Evolutionary conservation across 2,888 invertebrate species (phyloP).

Genomic region (Philonicus albiceps): DNA sequence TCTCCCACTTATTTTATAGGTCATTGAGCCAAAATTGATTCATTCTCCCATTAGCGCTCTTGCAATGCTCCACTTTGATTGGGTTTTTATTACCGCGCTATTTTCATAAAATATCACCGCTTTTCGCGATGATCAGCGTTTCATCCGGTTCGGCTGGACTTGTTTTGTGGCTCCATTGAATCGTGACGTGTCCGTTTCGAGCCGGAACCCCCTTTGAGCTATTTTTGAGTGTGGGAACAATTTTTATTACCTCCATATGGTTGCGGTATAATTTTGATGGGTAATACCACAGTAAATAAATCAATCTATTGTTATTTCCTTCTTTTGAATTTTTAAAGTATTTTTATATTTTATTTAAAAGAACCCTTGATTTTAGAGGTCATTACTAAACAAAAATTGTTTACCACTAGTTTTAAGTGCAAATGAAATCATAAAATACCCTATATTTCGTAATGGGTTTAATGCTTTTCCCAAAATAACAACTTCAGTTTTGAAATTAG

Average conservation of each 20-base stretch:
- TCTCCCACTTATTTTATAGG: neutral
- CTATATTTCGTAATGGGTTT: too few relatives aligned
- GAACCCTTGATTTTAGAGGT: too few relatives aligned
- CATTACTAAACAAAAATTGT: too few relatives aligned
- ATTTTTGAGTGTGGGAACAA: neutral
- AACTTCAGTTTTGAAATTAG: too few relatives aligned
- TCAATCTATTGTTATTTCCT: neutral
- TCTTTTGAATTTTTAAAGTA: neutral
- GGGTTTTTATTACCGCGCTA: neutral
- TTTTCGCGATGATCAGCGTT: neutral
- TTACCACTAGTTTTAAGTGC: neutral
- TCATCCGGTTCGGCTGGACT: neutral
- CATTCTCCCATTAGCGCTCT: neutral
- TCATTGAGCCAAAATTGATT: neutral
- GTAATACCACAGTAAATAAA: neutral
- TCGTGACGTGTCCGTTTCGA: neutral
- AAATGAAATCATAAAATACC: neutral
- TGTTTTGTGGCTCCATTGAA: neutral
- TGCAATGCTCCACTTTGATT: neutral
- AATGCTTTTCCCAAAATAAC: too few relatives aligned
- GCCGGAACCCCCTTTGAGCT: neutral
- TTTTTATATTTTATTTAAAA: too few relatives aligned
- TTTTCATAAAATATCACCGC: neutral
- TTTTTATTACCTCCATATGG: neutral
- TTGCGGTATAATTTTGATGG: neutral